Conservation (phyloP, 2,797 vertebrate species). For the Pygocentrus nattereri region DNA sequence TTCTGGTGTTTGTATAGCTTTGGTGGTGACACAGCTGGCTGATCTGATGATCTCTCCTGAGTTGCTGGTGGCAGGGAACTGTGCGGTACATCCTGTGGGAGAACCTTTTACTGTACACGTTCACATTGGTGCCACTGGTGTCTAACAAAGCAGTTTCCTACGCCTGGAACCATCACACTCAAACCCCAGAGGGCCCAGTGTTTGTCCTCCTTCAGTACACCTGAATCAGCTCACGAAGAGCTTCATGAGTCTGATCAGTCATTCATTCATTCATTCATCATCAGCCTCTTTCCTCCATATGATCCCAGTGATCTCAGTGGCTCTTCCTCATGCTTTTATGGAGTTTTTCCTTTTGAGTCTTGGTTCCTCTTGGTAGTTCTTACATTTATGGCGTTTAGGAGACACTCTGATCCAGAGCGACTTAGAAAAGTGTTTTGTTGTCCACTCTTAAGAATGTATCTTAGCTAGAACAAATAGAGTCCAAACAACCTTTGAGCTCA, state of each 20-base stretch:
- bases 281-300: neutral
- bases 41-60: neutral
- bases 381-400: too few relatives aligned
- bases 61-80: neutral
- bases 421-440: too few relatives aligned
- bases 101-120: neutral
- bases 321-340: too few relatives aligned
- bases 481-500: too few relatives aligned
- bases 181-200: neutral
- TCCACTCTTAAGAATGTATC: too few relatives aligned
- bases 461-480: too few relatives aligned
- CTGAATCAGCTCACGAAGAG: neutral
- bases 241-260: neutral
- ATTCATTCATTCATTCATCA: neutral
- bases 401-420: too few relatives aligned
- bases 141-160: neutral
- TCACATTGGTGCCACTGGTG: slow-evolving; percentile 2
- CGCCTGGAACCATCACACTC: neutral
- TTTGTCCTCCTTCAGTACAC: neutral
- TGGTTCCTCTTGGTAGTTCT: too few relatives aligned
- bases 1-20: neutral
- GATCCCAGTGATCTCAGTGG: neutral
- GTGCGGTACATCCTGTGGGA: slow-evolving; percentile 7
- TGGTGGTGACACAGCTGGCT: neutral
- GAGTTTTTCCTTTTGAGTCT: too few relatives aligned